Percentiles rank a stretch among this genome's conserved stretches.
These are phyloP conservation scores for Tychaedon coryphoeus DNA, from an alignment of 2,113 vertebrate species.

Conservation along the genomic window DNA sequence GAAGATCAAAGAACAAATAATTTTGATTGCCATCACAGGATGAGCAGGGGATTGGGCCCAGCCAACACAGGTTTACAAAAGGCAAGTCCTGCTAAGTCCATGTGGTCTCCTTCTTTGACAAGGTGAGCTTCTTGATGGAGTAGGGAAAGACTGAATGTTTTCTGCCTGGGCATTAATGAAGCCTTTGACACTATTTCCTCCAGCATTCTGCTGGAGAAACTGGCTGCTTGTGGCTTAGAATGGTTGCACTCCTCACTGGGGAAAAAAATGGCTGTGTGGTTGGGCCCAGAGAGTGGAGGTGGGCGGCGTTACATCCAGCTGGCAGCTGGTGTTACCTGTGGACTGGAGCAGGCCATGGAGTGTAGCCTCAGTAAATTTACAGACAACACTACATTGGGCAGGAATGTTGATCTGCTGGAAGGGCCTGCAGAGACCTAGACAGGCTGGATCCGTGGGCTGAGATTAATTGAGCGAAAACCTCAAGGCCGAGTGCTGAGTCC, in stretches of 20 bases:
- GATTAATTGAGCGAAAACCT: not conserved
- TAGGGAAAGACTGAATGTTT: not conserved
- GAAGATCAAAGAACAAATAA: not conserved
- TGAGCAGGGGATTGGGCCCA: not conserved
- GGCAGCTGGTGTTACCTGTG: not conserved
- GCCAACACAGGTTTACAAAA: not conserved
- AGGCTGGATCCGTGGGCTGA: not conserved
- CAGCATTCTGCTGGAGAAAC: not conserved
- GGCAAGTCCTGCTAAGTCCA: not conserved
- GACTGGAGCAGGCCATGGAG: not conserved
- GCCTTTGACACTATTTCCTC: not conserved
- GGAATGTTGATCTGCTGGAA: not conserved
- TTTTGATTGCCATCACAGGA: not conserved
- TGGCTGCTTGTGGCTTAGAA: not conserved
- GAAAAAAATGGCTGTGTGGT: not conserved
- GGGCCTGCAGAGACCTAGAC: not conserved
- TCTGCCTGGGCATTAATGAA: not conserved
- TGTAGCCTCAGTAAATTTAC: not conserved
- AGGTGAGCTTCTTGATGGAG: not conserved
- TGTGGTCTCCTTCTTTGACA: not conserved
- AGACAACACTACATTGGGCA: rapidly evolving
- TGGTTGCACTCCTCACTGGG: not conserved
- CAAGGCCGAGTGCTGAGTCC: not conserved
- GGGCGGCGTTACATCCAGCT: not conserved
- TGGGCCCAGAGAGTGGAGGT: not conserved